Evolutionary conservation across 2,888 invertebrate species (phyloP).

Genomic region (Hemistola chrysoprasaria): DNA sequence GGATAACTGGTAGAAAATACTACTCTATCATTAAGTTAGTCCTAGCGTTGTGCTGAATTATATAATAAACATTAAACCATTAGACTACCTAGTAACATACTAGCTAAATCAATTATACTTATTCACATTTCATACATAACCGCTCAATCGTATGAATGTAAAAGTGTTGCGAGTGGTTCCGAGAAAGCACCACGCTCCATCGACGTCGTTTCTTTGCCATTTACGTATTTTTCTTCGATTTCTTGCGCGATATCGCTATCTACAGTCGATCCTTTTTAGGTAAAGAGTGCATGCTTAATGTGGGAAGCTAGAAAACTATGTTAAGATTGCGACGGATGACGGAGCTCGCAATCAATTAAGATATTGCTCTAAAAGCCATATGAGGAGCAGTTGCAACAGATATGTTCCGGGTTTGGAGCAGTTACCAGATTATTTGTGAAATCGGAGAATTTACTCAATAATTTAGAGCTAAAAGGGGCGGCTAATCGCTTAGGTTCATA

Average conservation of each 20-base stretch:
- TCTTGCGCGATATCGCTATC: slow-evolving; percentile 17
- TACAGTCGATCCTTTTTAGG: slow-evolving; percentile 12
- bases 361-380: too few relatives aligned
- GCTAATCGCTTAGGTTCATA: too few relatives aligned
- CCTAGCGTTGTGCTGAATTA: too few relatives aligned
- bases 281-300: slow-evolving; percentile 11
- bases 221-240: slow-evolving; percentile 8
- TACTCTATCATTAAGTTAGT: too few relatives aligned
- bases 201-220: slow-evolving; percentile 19
- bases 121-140: slow-evolving; percentile 5
- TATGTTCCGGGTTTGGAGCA: background rate
- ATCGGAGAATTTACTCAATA: too few relatives aligned
- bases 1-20: too few relatives aligned
- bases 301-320: slow-evolving; percentile 19
- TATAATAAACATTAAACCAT: too few relatives aligned
- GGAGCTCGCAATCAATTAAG: background rate
- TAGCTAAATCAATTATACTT: too few relatives aligned
- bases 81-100: too few relatives aligned
- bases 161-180: slow-evolving; percentile 22
- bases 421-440: too few relatives aligned
- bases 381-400: background rate
- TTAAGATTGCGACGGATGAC: slow-evolving; percentile 2
- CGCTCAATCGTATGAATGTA: slow-evolving; percentile 21
- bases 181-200: slow-evolving; percentile 21
- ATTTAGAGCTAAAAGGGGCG: too few relatives aligned